These are phyloP conservation scores for Rhodeus uyekii DNA, from an alignment of 2,797 vertebrate species.

Conservation along the genomic window DNA sequence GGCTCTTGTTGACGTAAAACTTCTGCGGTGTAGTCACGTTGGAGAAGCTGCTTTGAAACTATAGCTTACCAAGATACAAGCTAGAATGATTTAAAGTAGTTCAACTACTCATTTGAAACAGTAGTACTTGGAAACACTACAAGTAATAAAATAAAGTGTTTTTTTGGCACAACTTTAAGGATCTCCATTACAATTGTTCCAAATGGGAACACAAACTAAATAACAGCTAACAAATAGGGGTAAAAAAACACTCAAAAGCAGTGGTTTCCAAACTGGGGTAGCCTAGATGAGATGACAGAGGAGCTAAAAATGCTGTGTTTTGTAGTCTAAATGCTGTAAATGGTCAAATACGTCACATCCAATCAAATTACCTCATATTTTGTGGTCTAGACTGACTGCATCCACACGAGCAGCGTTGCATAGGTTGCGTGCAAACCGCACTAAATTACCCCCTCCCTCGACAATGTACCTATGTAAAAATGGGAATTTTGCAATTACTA, in stretches of 20 bases:
- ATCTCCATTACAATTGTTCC: not conserved
- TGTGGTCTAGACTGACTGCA: not conserved
- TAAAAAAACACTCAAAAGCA: no score
- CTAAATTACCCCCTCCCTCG: no score
- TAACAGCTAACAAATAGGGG: not conserved
- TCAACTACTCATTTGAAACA: not conserved
- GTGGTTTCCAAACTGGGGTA: no score
- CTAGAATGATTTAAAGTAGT: constrained; percentile 45
- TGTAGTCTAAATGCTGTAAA: no score
- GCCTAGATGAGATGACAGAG: no score
- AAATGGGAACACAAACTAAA: not conserved
- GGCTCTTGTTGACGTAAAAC: constrained; percentile 66
- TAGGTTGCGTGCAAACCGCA: no score
- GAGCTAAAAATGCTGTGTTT: no score
- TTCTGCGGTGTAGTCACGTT: constrained; percentile 37
- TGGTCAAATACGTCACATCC: not conserved
- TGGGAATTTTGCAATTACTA: no score
- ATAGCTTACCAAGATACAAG: not conserved
- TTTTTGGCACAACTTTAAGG: not conserved
- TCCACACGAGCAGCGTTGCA: not conserved
- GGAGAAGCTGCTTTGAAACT: constrained; percentile 5
- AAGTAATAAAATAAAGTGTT: not conserved
- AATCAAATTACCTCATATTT: not conserved
- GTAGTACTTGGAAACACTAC: not conserved
- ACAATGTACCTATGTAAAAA: no score